Percentiles rank a stretch among this genome's conserved stretches.
Conservation (phyloP, 2,113 vertebrate species). For the Caracal caracal region DNA sequence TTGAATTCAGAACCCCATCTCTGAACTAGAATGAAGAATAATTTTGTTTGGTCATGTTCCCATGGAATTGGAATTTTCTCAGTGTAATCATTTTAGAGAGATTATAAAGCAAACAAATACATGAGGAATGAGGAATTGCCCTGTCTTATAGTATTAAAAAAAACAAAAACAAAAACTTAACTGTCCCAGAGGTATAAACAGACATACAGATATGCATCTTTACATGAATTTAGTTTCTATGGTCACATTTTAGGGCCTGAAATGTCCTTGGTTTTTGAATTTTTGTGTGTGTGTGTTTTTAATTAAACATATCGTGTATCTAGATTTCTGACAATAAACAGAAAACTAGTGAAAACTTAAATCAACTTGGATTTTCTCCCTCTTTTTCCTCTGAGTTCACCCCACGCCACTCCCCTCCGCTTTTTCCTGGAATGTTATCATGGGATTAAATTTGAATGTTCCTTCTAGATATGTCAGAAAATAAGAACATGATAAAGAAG, state of each 20-base stretch:
- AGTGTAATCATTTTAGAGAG: neutral
- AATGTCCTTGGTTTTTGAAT: neutral
- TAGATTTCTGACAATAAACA: neutral
- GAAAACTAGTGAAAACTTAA: neutral
- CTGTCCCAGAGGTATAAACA: neutral
- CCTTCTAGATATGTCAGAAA: neutral
- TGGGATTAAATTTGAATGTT: neutral
- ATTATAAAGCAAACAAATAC: neutral
- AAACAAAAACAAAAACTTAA: neutral
- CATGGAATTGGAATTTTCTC: slow-evolving; percentile 24
- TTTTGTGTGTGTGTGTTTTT: neutral
- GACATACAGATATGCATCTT: neutral
- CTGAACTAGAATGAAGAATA: neutral
- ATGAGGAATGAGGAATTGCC: neutral
- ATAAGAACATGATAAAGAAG: neutral
- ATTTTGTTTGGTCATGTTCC: slow-evolving; percentile 1
- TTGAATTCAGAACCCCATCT: slow-evolving; percentile 31
- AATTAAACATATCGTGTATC: neutral
- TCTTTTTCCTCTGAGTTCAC: neutral
- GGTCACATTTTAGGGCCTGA: neutral
- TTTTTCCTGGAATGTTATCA: neutral
- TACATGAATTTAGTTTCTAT: neutral
- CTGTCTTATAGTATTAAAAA: neutral
- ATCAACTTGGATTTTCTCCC: neutral
- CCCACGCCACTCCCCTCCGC: neutral